Conservation (phyloP, 2,888 invertebrate genomes). For the Rotaria macrura region DNA sequence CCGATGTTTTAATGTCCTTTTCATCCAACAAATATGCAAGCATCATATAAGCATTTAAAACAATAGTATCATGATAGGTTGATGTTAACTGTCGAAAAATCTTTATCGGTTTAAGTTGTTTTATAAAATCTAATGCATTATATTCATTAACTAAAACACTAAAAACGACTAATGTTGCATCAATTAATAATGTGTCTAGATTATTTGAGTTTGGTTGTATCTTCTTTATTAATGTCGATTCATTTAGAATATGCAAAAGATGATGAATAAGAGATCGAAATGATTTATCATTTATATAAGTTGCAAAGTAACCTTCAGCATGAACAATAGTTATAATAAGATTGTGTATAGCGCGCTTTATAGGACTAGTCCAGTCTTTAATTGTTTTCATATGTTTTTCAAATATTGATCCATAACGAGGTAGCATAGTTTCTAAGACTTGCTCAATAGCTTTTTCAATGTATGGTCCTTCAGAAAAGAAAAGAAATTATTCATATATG, state of each 20-base stretch:
- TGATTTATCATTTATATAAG: neutral
- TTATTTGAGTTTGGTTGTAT: neutral
- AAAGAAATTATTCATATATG: neutral
- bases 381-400: neutral
- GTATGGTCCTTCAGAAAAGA: neutral
- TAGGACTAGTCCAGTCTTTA: neutral
- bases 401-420: neutral
- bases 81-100: neutral
- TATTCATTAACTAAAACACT: neutral
- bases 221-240: neutral
- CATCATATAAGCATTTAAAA: neutral
- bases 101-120: neutral
- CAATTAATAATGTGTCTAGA: neutral
- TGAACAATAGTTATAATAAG: neutral
- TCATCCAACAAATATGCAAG: neutral
- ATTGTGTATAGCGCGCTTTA: neutral
- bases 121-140: neutral
- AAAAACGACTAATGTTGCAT: neutral
- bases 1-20: neutral
- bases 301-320: neutral
- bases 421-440: neutral
- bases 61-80: neutral
- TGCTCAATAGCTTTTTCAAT: neutral
- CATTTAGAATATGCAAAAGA: neutral
- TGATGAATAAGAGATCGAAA: neutral